Percentiles rank a stretch among this genome's conserved stretches.
These are phyloP conservation scores for Drosophila tropicalis DNA, from an alignment of 1,140 invertebrate species.

Conservation along the genomic window DNA sequence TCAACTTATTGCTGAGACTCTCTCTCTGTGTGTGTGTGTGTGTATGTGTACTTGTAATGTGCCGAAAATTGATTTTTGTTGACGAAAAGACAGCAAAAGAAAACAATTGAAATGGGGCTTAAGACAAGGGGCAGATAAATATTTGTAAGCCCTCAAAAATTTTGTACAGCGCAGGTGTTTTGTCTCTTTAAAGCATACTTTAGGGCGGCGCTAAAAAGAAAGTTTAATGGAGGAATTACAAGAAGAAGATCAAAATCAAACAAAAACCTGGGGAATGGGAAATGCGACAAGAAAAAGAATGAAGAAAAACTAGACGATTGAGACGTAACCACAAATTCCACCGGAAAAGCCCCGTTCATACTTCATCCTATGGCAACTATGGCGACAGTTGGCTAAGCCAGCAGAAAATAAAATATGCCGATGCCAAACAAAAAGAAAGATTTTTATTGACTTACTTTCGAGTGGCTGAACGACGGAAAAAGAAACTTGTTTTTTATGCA, in stretches of 20 bases:
- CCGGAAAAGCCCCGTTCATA: constrained; percentile 16
- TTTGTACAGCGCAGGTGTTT: constrained; percentile 50
- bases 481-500: constrained; percentile 36
- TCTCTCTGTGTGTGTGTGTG: neutral
- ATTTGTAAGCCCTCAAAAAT: constrained; percentile 60
- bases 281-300: no score
- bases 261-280: neutral
- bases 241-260: neutral
- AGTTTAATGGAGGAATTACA: neutral
- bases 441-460: constrained; percentile 81
- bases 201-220: constrained; percentile 16
- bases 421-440: constrained; percentile 27
- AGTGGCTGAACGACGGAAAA: constrained; percentile 59
- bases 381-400: constrained; percentile 30
- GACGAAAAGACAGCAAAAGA: constrained; percentile 40
- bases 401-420: constrained; percentile 1
- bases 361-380: constrained; percentile 25
- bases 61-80: constrained; percentile 76
- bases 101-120: neutral
- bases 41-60: constrained; percentile 57
- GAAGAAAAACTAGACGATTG: no score
- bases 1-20: constrained; percentile 45
- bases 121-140: constrained; percentile 42
- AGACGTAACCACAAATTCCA: neutral
- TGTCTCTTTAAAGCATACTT: neutral